Evolutionary conservation across 2,888 invertebrate species (phyloP).

Genomic region (Amitus sp.): DNA sequence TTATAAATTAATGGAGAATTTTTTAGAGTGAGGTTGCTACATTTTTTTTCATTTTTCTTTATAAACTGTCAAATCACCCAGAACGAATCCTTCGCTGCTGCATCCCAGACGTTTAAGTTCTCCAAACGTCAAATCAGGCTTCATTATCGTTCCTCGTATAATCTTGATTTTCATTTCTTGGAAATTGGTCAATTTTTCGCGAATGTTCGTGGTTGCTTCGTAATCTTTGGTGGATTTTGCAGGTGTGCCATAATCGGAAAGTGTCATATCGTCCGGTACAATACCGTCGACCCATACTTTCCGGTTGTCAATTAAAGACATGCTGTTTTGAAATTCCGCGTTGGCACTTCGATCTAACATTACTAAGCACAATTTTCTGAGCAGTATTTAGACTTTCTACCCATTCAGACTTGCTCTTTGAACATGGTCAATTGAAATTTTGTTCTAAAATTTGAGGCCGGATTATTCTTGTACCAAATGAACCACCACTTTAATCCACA

Average conservation of each 20-base stretch:
- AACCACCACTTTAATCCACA: no score
- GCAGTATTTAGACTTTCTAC: no score
- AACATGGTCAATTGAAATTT: no score
- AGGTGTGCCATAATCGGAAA: background rate
- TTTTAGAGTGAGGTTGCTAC: no score
- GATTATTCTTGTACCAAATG: no score
- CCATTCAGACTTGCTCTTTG: no score
- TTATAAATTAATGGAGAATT: no score
- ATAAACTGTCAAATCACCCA: no score
- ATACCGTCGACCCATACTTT: constrained; percentile 35
- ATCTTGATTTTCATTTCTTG: constrained; percentile 54
- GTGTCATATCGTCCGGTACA: constrained; percentile 32
- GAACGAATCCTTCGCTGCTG: constrained; percentile 57
- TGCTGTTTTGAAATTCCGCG: constrained; percentile 13
- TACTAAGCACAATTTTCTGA: no score
- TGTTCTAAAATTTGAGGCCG: no score
- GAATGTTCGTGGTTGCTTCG: constrained; percentile 42
- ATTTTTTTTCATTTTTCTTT: no score
- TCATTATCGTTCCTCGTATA: constrained; percentile 47
- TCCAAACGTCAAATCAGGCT: constrained; percentile 50
- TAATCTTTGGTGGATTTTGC: constrained; percentile 27
- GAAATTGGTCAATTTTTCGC: constrained; percentile 37
- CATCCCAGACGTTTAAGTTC: constrained; percentile 54
- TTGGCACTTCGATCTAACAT: constrained; percentile 15
- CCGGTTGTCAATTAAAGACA: constrained; percentile 25